Conservation (phyloP, 1,140 invertebrate genomes). For the Sycophila sp. region DNA sequence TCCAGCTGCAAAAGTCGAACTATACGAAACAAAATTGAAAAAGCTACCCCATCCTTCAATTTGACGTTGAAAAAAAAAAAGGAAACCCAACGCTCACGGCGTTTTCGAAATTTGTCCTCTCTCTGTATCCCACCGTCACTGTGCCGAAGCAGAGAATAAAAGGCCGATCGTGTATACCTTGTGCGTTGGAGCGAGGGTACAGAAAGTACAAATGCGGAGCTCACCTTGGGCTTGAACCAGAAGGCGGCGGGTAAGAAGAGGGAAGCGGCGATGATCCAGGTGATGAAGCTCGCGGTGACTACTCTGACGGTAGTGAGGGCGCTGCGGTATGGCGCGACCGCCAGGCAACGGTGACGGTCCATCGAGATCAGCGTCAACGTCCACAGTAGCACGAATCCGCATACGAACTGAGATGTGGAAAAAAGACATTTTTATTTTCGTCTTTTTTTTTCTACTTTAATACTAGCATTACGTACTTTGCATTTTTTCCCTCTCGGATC, state of each 20-base stretch:
- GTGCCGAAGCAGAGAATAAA: too few relatives aligned
- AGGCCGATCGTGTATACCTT: too few relatives aligned
- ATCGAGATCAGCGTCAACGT: conserved; percentile 71
- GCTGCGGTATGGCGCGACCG: conserved; percentile 69
- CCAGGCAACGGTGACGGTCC: conserved; percentile 70
- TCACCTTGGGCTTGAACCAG: conserved; percentile 64
- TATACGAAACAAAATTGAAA: too few relatives aligned
- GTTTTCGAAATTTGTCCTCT: too few relatives aligned
- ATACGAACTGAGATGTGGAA: conserved; percentile 68
- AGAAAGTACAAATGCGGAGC: conserved; percentile 15
- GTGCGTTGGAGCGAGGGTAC: too few relatives aligned
- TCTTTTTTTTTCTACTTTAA: neutral
- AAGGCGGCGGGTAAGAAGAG: conserved; percentile 68
- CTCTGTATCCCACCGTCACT: too few relatives aligned
- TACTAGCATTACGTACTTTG: too few relatives aligned
- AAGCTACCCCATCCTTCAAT: too few relatives aligned
- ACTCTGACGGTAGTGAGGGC: conserved; percentile 65
- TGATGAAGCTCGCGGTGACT: conserved; percentile 57
- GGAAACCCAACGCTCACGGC: too few relatives aligned
- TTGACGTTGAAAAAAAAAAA: too few relatives aligned
- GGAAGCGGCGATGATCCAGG: conserved; percentile 65
- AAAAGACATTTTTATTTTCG: conserved; percentile 37
- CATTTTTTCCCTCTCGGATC: too few relatives aligned
- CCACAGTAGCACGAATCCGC: conserved; percentile 72
- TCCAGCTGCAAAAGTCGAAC: too few relatives aligned